phyloP scores from a whole-genome alignment of 2,797 vertebrate genomes.

The Cetoscarus ocellatus region DNA sequence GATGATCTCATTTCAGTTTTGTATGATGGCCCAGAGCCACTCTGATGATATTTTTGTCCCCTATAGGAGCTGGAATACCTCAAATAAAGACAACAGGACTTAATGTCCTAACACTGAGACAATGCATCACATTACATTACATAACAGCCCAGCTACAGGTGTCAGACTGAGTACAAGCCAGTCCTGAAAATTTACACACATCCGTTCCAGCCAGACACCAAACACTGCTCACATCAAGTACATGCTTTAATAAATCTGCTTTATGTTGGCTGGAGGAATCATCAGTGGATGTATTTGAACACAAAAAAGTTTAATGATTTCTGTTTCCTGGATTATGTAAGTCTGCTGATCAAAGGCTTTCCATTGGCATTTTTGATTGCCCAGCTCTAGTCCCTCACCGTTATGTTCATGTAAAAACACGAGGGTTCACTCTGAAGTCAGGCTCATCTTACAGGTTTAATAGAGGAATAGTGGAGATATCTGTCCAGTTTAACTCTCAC shows the following conservation, averaged over 20 bases:
- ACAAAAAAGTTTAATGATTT: not conserved
- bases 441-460: no score
- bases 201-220: conserved; percentile 28
- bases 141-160: conserved; percentile 32
- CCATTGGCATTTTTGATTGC: no score
- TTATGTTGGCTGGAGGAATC: conserved; percentile 1
- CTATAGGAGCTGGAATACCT: not conserved
- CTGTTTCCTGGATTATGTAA: no score
- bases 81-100: conserved; percentile 5
- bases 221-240: conserved; percentile 6
- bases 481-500: no score
- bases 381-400: no score
- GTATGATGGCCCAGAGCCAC: not conserved
- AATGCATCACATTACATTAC: not conserved
- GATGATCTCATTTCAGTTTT: not conserved
- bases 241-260: not conserved
- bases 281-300: not conserved
- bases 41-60: not conserved
- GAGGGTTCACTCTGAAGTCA: no score
- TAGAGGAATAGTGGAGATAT: no score
- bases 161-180: conserved; percentile 14
- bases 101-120: not conserved
- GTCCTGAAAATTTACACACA: conserved; percentile 37
- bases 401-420: no score
- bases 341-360: no score